Base-by-base conservation (phyloP, 2,888 invertebrate genomes). In the Melieria picta region DNA sequence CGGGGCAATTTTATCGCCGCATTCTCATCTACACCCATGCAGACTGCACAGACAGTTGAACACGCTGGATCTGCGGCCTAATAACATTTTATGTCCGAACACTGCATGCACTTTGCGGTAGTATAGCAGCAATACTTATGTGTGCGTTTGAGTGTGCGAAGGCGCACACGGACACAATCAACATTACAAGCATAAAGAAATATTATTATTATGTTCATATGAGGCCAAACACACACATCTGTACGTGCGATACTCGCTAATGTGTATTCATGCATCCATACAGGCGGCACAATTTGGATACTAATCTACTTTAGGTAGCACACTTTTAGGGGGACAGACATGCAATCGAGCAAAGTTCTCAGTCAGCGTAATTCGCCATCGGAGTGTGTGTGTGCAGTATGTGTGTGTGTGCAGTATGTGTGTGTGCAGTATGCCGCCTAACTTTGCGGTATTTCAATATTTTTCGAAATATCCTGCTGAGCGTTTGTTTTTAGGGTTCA, bases 331-430 rank as follows among this genome's bases (percentile, higher is more conserved):
- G 48, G 11, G 10, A 7, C 3, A 9, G 11, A 9, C 46, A 52
- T 13, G n/a, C 52, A 52, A 30, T 50, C 55, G 50, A 48, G 13
- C 42, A 66, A 58, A 69, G 64, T 62, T 74, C 69, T 72, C 69
- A 45, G 46, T 58, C 68, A 71, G 50, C 57, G 78, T 80, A 82
- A 82, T 82, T 81, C 81, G 77, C 80, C 80, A 79, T 81, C 80
- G 79, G 56, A 56, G 65, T 13, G 77, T 75, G 75, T 75, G 71
- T 77, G 71, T 30, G 30, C 30, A 30, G 30, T 30, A 30, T 30
- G 30, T 30, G 30, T 30, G 30, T 30, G 3, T 30, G 30, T 30
- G 30, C 30, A 30, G 30, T 30, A 30, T 30, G 30, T 30, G 30
- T 30, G 30, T 30, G 2, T 30, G 30, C 30, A 30, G 30, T 30